Conservation (phyloP, 1,140 invertebrate genomes). For the Galleria mellonella region DNA sequence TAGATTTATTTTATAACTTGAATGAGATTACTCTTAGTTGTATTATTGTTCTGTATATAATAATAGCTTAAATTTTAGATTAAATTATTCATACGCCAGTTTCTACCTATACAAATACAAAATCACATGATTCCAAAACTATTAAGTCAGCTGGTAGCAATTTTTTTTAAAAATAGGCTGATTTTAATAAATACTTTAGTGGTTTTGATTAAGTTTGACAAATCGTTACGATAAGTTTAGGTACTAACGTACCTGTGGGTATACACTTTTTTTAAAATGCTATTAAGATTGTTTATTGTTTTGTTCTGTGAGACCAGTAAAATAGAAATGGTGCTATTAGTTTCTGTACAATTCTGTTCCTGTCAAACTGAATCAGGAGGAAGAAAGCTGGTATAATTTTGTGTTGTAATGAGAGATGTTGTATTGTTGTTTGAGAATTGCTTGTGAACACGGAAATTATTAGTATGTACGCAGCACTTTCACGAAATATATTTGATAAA, state of each 20-base stretch:
- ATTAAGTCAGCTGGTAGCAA: no score
- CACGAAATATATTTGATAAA: slow-evolving; percentile 64
- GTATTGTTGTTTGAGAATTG: slow-evolving; percentile 42
- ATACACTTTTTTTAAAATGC: no score
- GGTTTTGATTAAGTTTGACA: no score
- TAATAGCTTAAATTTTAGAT: slow-evolving; percentile 43
- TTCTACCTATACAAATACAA: slow-evolving; percentile 10
- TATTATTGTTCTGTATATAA: slow-evolving; percentile 49
- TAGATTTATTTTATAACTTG: slow-evolving; percentile 43
- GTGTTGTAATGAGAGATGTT: slow-evolving; percentile 35
- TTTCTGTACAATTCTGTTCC: slow-evolving; percentile 6
- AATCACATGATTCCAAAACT: no score
- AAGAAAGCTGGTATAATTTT: slow-evolving; percentile 4
- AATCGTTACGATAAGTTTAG: no score
- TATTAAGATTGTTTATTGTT: slow-evolving; percentile 4
- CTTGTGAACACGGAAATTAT: slow-evolving; percentile 56
- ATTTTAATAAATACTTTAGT: no score
- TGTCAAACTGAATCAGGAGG: background rate
- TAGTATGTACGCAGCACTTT: slow-evolving; percentile 55
- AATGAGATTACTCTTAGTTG: slow-evolving; percentile 65
- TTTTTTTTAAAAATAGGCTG: no score
- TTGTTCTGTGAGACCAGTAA: slow-evolving; percentile 35
- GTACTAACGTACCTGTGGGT: no score
- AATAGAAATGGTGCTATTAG: slow-evolving; percentile 30
- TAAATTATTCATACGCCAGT: slow-evolving; percentile 39